These are phyloP conservation scores for Notolepis coatsorum DNA, from an alignment of 2,797 vertebrate genomes.

Conservation along the genomic window DNA sequence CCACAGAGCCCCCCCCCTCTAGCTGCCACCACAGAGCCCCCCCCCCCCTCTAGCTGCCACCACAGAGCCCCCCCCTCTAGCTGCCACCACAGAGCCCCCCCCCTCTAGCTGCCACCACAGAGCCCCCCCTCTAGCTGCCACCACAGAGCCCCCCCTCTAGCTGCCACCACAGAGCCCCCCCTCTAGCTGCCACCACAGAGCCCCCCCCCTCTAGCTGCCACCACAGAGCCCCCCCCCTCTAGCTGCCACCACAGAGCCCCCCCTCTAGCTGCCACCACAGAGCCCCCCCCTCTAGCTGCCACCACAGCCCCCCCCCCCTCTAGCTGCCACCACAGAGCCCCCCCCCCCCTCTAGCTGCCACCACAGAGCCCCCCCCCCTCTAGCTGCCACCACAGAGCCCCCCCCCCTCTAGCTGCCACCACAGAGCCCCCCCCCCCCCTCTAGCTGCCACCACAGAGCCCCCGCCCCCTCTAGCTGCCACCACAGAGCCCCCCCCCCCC, in stretches of 20 bases:
- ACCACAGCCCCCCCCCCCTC: conserved; percentile 26
- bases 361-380: background rate
- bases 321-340: conserved; percentile 38
- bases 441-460: conserved; percentile 39
- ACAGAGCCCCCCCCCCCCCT: background rate
- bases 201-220: conserved; percentile 51
- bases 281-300: conserved; percentile 1
- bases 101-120: too few relatives aligned
- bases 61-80: background rate
- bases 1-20: background rate
- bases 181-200: conserved; percentile 37
- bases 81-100: conserved; percentile 43
- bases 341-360: too few relatives aligned
- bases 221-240: background rate
- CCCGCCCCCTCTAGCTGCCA: conserved; percentile 73
- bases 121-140: conserved; percentile 4
- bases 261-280: conserved; percentile 57
- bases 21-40: conserved; percentile 38
- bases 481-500: conserved; percentile 56
- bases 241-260: conserved; percentile 38
- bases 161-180: background rate
- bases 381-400: conserved; percentile 38
- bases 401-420: too few relatives aligned
- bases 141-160: conserved; percentile 54
- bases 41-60: too few relatives aligned